Evolutionary conservation across 2,113 vertebrate genomes (phyloP).

Genomic region (Cyprinodon tularosa): DNA sequence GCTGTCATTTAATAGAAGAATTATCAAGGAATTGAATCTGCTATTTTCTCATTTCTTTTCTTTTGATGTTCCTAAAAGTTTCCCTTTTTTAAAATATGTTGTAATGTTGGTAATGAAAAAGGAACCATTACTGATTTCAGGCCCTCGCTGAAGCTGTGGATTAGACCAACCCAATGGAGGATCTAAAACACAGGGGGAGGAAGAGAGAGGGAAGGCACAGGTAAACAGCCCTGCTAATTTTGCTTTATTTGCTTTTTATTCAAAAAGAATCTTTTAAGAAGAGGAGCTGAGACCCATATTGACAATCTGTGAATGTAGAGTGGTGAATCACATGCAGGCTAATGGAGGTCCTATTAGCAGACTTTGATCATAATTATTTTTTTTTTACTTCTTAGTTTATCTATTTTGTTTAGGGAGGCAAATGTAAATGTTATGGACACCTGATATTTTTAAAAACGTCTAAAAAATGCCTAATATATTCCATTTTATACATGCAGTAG

Average conservation of each 20-base stretch:
- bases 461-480: background rate
- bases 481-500: too few relatives aligned
- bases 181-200: conserved; percentile 61
- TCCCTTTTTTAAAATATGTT: background rate
- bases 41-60: conserved; percentile 2
- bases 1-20: background rate
- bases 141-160: conserved; percentile 10
- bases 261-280: background rate
- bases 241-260: conserved; percentile 5
- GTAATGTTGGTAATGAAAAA: background rate
- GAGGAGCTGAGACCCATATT: background rate
- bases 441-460: background rate
- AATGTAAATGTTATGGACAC: background rate
- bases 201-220: conserved; percentile 70
- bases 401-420: background rate
- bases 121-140: background rate
- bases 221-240: conserved; percentile 46
- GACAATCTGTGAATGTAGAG: conserved; percentile 23
- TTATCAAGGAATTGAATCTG: background rate
- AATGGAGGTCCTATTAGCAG: background rate
- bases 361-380: conserved; percentile 21
- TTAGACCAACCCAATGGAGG: conserved; percentile 62
- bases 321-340: conserved; percentile 9
- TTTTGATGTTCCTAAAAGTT: background rate
- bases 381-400: conserved; percentile 1